phyloP scores from a whole-genome alignment of 2,888 invertebrate species.

The Zootermopsis nevadensis region DNA sequence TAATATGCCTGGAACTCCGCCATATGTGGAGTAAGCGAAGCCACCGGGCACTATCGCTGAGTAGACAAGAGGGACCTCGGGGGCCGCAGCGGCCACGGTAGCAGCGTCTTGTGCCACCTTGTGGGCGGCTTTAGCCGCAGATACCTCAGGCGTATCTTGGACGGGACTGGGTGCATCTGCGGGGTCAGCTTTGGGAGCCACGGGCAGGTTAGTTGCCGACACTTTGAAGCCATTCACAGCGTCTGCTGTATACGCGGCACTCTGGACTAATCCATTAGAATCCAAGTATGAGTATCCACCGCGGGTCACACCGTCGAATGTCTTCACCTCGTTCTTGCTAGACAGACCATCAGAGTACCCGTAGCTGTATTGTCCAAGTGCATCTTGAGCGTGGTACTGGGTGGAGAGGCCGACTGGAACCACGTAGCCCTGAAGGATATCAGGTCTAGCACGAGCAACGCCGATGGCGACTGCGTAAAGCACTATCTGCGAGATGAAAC shows the following conservation, averaged over 20 bases:
- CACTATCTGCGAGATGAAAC: slow-evolving; percentile 23
- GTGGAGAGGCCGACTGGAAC: slow-evolving; percentile 53
- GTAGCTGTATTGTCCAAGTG: slow-evolving; percentile 63
- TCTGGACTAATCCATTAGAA: slow-evolving; percentile 64
- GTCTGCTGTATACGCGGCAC: slow-evolving; percentile 56
- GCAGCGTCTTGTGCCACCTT: slow-evolving; percentile 43
- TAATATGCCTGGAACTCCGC: background rate
- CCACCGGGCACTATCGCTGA: slow-evolving; percentile 60
- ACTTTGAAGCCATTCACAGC: slow-evolving; percentile 58
- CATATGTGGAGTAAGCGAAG: slow-evolving; percentile 37
- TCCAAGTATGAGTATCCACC: slow-evolving; percentile 73
- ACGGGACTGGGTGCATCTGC: slow-evolving; percentile 45
- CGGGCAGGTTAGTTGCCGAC: slow-evolving; percentile 58
- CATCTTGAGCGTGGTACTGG: slow-evolving; percentile 60
- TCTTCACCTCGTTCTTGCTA: slow-evolving; percentile 61
- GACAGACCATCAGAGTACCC: slow-evolving; percentile 57
- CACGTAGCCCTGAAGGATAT: slow-evolving; percentile 24
- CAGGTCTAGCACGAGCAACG: slow-evolving; percentile 28
- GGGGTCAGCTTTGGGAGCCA: slow-evolving; percentile 59
- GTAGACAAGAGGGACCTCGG: slow-evolving; percentile 51
- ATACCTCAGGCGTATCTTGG: slow-evolving; percentile 46
- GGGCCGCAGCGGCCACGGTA: slow-evolving; percentile 57
- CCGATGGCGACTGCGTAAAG: slow-evolving; percentile 55
- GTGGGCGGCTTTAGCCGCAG: slow-evolving; percentile 47
- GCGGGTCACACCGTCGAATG: slow-evolving; percentile 70